Base-by-base conservation (phyloP, 2,113 vertebrate species). In the Gavialis gangeticus region DNA sequence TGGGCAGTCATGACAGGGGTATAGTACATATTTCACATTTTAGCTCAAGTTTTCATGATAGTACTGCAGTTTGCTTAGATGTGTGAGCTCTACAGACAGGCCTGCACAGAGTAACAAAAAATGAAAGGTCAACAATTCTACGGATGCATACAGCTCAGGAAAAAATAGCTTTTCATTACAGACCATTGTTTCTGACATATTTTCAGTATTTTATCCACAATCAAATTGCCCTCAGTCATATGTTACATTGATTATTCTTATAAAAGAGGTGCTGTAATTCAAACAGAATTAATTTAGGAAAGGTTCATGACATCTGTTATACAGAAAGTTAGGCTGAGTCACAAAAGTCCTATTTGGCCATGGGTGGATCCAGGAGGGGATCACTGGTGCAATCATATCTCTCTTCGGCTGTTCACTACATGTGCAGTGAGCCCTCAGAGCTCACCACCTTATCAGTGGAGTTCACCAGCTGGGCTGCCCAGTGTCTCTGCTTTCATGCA, bases 171-270 rank as follows among this genome's bases (percentile, higher is more conserved):
- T 46, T 22, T 46, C 21, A 73, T 46, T 73, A 37, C 69, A 71
- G 5, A 16, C 67, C 19, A 73, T 24, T 73, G 34, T 73, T 73
- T 73, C 34, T 73, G 22, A 73, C 34, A 73, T 73, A 69, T 89
- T 62, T 58, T 34, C 54, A 3, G 56, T 1, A 28, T 14, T 71
- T 59, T 0, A 22, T 37, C 27, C 71, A 28, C 34, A 62, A 15
- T 34, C 15, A 34, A 12, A 1, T 54, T 37, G 82, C 24, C 2
- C 14, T 13, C 3, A 0, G 13, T 89, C 12, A 3, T 75, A 59
- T 64, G 6, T 75, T 18, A n/a, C 22, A 21, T 73, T 46, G 46
- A 46, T 46, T 46, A 46, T 46, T 46, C 46, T 46, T 46, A 46
- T 46, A 46, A 46, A 46, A 46, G 46, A 46, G 46, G 46, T 46